Conservation (phyloP, 2,113 vertebrate species). For the Prionailurus bengalensis region DNA sequence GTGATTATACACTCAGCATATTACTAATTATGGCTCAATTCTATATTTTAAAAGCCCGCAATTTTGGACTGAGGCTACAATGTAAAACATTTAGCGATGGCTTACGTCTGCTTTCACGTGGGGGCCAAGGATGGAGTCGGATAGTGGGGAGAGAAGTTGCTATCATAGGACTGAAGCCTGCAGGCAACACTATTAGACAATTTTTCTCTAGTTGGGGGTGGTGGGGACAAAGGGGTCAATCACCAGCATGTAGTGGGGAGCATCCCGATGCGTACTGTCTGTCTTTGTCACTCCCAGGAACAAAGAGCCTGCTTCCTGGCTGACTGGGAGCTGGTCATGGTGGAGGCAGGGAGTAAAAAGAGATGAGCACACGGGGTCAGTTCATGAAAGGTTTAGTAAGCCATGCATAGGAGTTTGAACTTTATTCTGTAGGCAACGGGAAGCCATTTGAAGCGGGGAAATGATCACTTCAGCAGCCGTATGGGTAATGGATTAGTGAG, state of each 20-base stretch:
- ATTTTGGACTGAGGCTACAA: constrained; percentile 30
- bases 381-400: constrained; percentile 69
- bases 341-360: constrained; percentile 7
- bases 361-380: background rate
- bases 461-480: constrained; percentile 11
- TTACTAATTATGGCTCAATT: constrained; percentile 77
- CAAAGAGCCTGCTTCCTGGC: constrained; percentile 64
- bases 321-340: background rate
- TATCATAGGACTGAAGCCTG: background rate
- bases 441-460: constrained; percentile 50
- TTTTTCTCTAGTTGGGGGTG: background rate
- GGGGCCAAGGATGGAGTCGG: background rate
- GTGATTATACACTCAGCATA: constrained; percentile 35
- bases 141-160: background rate
- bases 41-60: constrained; percentile 57
- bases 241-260: background rate
- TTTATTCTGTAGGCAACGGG: constrained; percentile 50
- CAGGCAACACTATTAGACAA: background rate
- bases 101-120: background rate
- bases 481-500: constrained; percentile 56
- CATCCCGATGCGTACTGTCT: background rate
- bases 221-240: constrained; percentile 39
- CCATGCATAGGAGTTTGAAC: constrained; percentile 41
- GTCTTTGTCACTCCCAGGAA: constrained; percentile 64
- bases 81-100: constrained; percentile 2